Evolutionary conservation across 2,797 vertebrate genomes (phyloP).

Genomic region (Sylvilagus floridanus): DNA sequence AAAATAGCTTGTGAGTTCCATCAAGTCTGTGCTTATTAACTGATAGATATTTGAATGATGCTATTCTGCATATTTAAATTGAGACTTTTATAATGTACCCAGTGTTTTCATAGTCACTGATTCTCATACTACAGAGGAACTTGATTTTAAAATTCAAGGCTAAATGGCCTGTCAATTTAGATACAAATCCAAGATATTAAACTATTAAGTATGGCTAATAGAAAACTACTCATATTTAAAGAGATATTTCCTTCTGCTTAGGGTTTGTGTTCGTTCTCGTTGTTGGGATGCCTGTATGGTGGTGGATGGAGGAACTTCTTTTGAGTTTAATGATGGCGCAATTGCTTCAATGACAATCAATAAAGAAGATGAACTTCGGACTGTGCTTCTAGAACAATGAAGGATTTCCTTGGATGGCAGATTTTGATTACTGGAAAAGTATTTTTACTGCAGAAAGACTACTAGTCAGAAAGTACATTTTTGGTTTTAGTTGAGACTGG

Average conservation of each 20-base stretch:
- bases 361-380: conserved; percentile 94
- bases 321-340: conserved; percentile 99
- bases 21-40: neutral
- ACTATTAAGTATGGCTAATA: neutral
- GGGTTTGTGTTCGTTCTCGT: conserved; percentile 95
- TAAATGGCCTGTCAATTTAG: neutral
- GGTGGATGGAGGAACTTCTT: conserved; percentile 97
- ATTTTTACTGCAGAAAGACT: conserved; percentile 72
- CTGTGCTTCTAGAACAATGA: conserved; percentile 92
- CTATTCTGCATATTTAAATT: neutral
- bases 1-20: conserved; percentile 7
- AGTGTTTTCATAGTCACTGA: conserved; percentile 5
- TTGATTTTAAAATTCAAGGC: conserved; percentile 37
- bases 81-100: neutral
- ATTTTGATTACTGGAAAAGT: conserved; percentile 68
- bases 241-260: conserved; percentile 78
- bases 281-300: conserved; percentile 99
- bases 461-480: conserved; percentile 69
- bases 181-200: conserved; percentile 6
- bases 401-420: conserved; percentile 69
- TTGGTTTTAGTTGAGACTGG: conserved; percentile 25
- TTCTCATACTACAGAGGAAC: conserved; percentile 6
- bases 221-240: conserved; percentile 20
- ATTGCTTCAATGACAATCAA: conserved; percentile 94
- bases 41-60: neutral